Percentiles rank a stretch among this genome's conserved stretches.
phyloP scores from a whole-genome alignment of 2,888 invertebrate species.

The Eupelmus urozonus region DNA sequence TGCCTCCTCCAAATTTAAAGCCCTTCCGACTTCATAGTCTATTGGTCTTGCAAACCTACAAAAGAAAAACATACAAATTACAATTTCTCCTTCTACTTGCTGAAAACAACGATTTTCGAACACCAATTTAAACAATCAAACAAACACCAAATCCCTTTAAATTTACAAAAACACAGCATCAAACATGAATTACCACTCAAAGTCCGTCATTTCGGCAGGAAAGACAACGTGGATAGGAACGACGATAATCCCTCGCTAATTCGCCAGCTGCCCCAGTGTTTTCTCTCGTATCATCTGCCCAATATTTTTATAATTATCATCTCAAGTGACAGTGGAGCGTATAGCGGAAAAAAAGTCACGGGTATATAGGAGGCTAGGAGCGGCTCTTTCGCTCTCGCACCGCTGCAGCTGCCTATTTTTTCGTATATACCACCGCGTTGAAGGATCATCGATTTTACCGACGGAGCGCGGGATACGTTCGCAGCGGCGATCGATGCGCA shows the following conservation, averaged over 20 bases:
- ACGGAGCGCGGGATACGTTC: neutral
- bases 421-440: too few relatives aligned
- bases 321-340: conserved; percentile 38
- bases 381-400: neutral
- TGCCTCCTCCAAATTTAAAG: conserved; percentile 73
- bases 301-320: conserved; percentile 36
- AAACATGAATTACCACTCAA: conserved; percentile 67
- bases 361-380: conserved; percentile 13
- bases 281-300: conserved; percentile 37
- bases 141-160: neutral
- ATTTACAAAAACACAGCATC: conserved; percentile 6
- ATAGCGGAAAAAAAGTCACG: conserved; percentile 36
- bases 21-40: conserved; percentile 64
- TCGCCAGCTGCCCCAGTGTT: conserved; percentile 13
- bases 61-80: neutral
- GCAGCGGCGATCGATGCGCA: conserved; percentile 14
- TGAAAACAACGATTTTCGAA: too few relatives aligned
- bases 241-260: conserved; percentile 5
- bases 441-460: conserved; percentile 30
- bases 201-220: conserved; percentile 65
- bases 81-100: conserved; percentile 10
- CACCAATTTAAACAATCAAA: too few relatives aligned
- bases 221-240: conserved; percentile 1
- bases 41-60: conserved; percentile 70
- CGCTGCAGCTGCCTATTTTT: neutral